Percentiles rank a stretch among this genome's conserved stretches.
Conservation (phyloP, 2,888 invertebrate species). For the Parasteatoda lunata region DNA sequence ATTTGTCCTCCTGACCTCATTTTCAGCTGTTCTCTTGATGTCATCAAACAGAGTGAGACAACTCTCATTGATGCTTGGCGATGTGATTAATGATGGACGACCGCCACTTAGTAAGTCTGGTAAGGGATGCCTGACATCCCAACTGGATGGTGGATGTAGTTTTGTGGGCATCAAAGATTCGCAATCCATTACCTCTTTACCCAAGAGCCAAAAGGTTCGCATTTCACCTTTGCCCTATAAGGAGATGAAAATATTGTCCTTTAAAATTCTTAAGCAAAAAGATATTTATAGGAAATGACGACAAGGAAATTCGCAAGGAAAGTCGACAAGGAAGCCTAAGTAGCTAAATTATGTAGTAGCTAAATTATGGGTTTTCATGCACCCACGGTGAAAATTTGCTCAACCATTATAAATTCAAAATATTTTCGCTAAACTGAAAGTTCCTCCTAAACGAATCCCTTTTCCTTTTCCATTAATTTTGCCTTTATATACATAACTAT, state of each 20-base stretch:
- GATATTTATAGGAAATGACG: too few species aligned
- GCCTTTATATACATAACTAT: too few species aligned
- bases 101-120: constrained; percentile 41
- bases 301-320: too few species aligned
- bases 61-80: constrained; percentile 29
- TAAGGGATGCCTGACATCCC: constrained; percentile 26
- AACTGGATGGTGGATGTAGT: not conserved
- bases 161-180: constrained; percentile 10
- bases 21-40: constrained; percentile 30
- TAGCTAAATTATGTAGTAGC: too few species aligned
- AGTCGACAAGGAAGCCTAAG: too few species aligned
- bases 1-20: constrained; percentile 21
- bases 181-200: constrained; percentile 64
- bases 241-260: constrained; percentile 24
- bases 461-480: too few species aligned
- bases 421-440: too few species aligned
- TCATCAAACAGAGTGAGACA: constrained; percentile 50
- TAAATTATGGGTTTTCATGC: too few species aligned
- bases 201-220: constrained; percentile 85
- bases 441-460: too few species aligned
- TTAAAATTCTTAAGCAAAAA: too few species aligned
- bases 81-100: not conserved
- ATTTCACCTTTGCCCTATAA: constrained; percentile 89
- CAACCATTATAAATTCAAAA: too few species aligned
- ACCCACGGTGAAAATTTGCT: too few species aligned